These are phyloP conservation scores for Hermodice carunculata DNA, from an alignment of 2,888 invertebrate species.

Conservation along the genomic window DNA sequence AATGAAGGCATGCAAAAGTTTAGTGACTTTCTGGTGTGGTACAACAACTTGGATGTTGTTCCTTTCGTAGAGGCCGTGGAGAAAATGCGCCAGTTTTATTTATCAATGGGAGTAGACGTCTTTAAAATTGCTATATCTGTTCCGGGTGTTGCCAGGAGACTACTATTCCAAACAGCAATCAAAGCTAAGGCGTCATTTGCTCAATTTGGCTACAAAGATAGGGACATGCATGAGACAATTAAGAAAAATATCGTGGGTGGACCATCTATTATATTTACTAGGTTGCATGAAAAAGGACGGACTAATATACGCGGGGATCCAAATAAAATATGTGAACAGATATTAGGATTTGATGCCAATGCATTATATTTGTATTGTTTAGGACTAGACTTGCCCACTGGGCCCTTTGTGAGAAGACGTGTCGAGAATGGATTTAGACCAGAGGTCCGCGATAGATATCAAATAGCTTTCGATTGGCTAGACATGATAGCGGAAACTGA, in stretches of 20 bases:
- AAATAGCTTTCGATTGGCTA: neutral
- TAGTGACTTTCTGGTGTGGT: neutral
- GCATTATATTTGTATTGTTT: neutral
- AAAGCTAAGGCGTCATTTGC: too few species aligned
- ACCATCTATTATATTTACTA: neutral
- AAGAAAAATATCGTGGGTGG: too few species aligned
- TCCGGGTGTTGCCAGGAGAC: neutral
- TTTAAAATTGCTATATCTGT: constrained; percentile 7
- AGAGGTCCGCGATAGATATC: neutral
- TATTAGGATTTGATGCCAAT: neutral
- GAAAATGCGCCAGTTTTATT: neutral
- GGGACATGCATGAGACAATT: neutral
- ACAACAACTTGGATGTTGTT: constrained; percentile 3
- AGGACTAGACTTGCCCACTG: neutral
- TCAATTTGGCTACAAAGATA: neutral
- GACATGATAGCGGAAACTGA: neutral
- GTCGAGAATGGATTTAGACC: neutral
- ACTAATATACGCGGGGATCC: neutral
- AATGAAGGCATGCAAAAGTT: neutral
- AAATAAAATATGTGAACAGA: neutral
- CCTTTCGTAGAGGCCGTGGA: constrained; percentile 5
- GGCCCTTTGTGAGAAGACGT: neutral
- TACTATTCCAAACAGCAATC: neutral
- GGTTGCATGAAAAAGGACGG: neutral
- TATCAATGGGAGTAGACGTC: neutral